Conservation (phyloP, 2,797 vertebrate genomes). For the Gambusia yucatana region DNA sequence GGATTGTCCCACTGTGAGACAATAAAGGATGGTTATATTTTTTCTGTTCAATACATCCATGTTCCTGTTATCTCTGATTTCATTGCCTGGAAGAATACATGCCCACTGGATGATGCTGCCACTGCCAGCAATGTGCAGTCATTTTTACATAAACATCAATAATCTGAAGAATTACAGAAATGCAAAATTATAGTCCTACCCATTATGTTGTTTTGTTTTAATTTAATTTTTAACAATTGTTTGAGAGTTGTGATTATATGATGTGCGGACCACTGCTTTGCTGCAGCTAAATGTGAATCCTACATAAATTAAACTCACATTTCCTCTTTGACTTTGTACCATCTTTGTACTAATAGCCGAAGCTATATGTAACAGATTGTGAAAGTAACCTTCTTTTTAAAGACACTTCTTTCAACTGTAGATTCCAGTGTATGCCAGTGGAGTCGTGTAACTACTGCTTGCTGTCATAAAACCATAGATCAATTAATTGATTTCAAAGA, state of each 20-base stretch:
- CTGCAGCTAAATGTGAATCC: too few species aligned
- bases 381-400: conserved; percentile 20
- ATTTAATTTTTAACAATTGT: too few species aligned
- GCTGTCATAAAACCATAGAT: conserved; percentile 17
- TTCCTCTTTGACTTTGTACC: background rate
- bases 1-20: too few species aligned
- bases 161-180: background rate
- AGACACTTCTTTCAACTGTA: background rate
- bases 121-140: background rate
- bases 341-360: background rate
- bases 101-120: background rate
- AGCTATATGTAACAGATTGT: conserved; percentile 8
- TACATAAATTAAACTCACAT: background rate
- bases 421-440: conserved; percentile 12
- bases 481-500: conserved; percentile 33
- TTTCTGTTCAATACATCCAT: background rate
- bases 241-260: too few species aligned
- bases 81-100: background rate
- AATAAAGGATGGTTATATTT: too few species aligned
- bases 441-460: conserved; percentile 3
- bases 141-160: background rate
- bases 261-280: too few species aligned
- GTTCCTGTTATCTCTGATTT: background rate
- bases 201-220: background rate
- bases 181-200: background rate